A percentile compares a stretch with the other conserved stretches of the same genome.
These are phyloP conservation scores for Acanthaster planci DNA, from an alignment of 35 echinoderm and acorn worm genomes.

Conservation along the genomic window DNA sequence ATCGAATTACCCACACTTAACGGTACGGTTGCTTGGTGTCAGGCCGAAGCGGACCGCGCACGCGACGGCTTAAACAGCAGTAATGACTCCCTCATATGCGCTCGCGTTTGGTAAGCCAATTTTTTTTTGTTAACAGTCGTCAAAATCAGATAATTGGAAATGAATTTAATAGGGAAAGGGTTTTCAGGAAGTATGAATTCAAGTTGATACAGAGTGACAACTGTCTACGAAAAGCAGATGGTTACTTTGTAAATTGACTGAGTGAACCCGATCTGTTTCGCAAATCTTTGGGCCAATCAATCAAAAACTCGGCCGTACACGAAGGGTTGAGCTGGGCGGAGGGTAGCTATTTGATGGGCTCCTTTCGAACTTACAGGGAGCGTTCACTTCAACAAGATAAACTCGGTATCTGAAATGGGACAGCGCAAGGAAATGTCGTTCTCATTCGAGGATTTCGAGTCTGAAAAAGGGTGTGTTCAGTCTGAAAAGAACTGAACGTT, in stretches of 20 bases:
- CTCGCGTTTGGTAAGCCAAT: background rate
- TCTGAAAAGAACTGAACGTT: too few relatives aligned
- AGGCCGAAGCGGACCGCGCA: background rate
- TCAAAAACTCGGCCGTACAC: background rate
- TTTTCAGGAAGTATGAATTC: background rate
- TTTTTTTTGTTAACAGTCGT: conserved; percentile 1
- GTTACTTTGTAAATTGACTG: background rate
- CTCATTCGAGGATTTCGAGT: too few relatives aligned
- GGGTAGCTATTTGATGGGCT: too few relatives aligned
- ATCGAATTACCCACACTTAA: conserved; percentile 5
- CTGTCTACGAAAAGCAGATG: background rate
- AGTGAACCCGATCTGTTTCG: background rate
- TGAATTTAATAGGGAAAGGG: background rate
- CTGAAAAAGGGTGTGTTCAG: too few relatives aligned
- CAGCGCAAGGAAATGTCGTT: too few relatives aligned
- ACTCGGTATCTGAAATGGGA: too few relatives aligned
- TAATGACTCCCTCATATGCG: background rate
- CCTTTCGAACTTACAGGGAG: too few relatives aligned
- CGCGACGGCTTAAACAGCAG: conserved; percentile 1
- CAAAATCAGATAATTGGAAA: conserved; percentile 25
- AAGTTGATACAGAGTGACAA: background rate
- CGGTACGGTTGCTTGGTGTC: background rate
- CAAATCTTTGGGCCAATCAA: background rate
- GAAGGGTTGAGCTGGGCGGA: too few relatives aligned
- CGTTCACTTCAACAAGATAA: too few relatives aligned